Evolutionary conservation across 2,797 vertebrate genomes (phyloP).

Genomic region (Phoxinus dragarum): DNA sequence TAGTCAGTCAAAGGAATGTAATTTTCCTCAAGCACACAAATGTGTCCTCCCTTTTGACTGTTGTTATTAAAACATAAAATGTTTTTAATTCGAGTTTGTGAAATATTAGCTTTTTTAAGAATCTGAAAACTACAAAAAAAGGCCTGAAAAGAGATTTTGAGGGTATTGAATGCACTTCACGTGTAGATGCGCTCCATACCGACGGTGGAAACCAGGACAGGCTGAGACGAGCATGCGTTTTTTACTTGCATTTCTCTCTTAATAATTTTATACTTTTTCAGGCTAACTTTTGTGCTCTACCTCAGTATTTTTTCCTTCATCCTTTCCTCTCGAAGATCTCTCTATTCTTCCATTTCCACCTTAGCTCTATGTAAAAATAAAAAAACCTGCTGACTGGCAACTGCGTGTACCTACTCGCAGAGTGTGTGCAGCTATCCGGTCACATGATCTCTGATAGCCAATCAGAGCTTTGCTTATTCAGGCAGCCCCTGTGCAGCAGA

Average conservation of each 20-base stretch:
- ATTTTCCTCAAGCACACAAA: neutral
- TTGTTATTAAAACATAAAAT: neutral
- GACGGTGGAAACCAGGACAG: neutral
- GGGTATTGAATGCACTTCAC: neutral
- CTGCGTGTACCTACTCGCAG: slow-evolving; percentile 65
- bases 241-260: neutral
- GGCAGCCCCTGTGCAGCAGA: slow-evolving; percentile 66
- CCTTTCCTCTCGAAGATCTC: neutral
- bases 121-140: neutral
- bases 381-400: slow-evolving; percentile 61
- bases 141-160: neutral
- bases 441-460: slow-evolving; percentile 74
- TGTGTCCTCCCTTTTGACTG: neutral
- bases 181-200: neutral
- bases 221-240: neutral
- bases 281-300: neutral
- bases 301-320: neutral
- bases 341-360: slow-evolving; percentile 10
- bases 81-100: neutral
- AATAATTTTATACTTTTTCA: neutral
- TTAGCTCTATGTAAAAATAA: neutral
- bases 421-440: slow-evolving; percentile 60
- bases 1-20: neutral
- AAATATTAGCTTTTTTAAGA: neutral
- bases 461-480: slow-evolving; percentile 67